Percentiles rank a stretch among this genome's conserved stretches.
Evolutionary conservation across 2,113 vertebrate genomes (phyloP).

Genomic region (Phyllostomus discolor): DNA sequence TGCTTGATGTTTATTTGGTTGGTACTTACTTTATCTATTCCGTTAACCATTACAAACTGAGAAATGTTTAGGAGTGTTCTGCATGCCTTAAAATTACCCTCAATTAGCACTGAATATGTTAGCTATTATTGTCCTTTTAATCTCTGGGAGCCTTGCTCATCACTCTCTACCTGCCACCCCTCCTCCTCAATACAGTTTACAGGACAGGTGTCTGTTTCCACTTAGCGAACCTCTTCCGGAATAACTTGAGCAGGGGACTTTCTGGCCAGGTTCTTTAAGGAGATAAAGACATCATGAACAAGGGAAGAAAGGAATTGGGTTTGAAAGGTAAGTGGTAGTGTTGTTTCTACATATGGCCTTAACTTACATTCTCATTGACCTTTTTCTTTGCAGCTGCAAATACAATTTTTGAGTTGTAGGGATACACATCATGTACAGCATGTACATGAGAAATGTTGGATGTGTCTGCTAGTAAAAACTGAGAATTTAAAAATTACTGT

Average conservation of each 20-base stretch:
- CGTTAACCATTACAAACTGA: not conserved
- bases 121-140: not conserved
- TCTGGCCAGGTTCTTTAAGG: not conserved
- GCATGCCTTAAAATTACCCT: not conserved
- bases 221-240: not conserved
- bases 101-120: not conserved
- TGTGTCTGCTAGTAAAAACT: not conserved
- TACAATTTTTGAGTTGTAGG: not conserved
- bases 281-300: not conserved
- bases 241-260: not conserved
- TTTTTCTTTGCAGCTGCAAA: not conserved
- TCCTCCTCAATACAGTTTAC: not conserved
- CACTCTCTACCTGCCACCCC: no score
- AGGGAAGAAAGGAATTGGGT: not conserved
- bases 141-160: not conserved
- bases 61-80: not conserved
- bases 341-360: not conserved
- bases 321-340: not conserved
- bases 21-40: not conserved
- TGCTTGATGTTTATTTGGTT: not conserved
- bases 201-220: not conserved
- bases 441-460: not conserved
- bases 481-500: not conserved
- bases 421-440: not conserved
- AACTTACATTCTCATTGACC: not conserved